phyloP scores from a whole-genome alignment of 2,113 vertebrate species.

The Catagonus wagneri region DNA sequence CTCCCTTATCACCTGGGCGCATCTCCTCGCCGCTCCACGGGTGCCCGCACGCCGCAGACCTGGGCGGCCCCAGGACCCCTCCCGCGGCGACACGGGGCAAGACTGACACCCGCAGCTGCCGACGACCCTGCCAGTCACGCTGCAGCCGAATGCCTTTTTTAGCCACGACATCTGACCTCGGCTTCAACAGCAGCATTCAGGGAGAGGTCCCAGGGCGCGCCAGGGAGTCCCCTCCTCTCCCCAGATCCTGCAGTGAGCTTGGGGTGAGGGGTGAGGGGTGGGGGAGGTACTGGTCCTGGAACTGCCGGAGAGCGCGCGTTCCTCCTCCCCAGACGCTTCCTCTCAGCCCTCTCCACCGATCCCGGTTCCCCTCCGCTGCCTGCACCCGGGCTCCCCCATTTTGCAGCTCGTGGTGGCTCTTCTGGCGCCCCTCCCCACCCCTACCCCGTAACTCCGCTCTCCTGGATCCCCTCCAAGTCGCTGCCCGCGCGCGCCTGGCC shows the following conservation, averaged over 20 bases:
- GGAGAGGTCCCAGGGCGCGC: slow-evolving; percentile 14
- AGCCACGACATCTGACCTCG: slow-evolving; percentile 82
- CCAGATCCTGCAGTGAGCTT: background rate
- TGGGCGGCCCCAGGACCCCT: background rate
- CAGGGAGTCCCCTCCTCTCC: background rate
- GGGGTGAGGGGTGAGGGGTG: background rate
- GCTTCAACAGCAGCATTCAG: background rate
- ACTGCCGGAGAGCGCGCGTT: background rate
- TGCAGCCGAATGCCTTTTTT: slow-evolving; percentile 85
- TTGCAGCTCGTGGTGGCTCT: background rate
- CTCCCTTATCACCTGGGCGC: background rate
- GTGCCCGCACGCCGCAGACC: background rate
- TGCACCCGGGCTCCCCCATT: slow-evolving; percentile 1
- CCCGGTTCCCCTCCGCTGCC: background rate
- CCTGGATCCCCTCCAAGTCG: background rate
- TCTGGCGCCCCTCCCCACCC: background rate
- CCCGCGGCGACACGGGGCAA: background rate
- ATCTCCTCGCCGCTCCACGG: background rate
- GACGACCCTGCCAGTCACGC: slow-evolving; percentile 66
- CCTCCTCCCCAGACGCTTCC: background rate
- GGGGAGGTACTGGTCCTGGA: background rate
- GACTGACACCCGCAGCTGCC: slow-evolving; percentile 89
- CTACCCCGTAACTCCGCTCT: background rate
- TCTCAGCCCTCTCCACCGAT: background rate
- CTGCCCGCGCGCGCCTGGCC: background rate